phyloP scores from a whole-genome alignment of 2,797 vertebrate species.

The Antrozous pallidus region DNA sequence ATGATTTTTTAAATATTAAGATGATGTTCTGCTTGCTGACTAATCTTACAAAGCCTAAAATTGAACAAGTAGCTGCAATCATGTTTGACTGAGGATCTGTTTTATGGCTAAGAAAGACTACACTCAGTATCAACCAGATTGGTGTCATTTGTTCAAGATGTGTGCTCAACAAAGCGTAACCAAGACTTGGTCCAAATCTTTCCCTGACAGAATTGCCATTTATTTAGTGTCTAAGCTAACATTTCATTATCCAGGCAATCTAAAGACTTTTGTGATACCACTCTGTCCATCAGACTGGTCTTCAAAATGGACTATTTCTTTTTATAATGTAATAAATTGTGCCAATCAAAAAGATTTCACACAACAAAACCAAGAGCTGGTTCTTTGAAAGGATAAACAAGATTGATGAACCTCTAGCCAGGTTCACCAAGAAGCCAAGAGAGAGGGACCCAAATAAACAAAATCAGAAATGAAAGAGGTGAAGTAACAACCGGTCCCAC shows the following conservation, averaged over 20 bases:
- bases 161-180: neutral
- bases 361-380: neutral
- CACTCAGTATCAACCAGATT: neutral
- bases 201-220: neutral
- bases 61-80: neutral
- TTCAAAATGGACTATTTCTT: neutral
- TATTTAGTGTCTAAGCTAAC: neutral
- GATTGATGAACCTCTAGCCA: too few species aligned
- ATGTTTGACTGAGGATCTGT: neutral
- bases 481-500: too few species aligned
- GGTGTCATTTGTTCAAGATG: neutral
- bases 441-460: too few species aligned
- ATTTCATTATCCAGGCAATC: constrained; percentile 18
- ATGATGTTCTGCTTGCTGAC: neutral
- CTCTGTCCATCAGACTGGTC: neutral
- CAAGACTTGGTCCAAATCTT: neutral
- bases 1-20: neutral
- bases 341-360: neutral
- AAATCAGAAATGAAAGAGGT: too few species aligned
- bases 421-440: too few species aligned
- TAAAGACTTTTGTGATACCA: neutral
- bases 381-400: too few species aligned
- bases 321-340: neutral
- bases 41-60: neutral
- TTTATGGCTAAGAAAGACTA: constrained; percentile 25